These are phyloP conservation scores for Nothobranchius kuhntae DNA, from an alignment of 2,113 vertebrate species.

Conservation along the genomic window DNA sequence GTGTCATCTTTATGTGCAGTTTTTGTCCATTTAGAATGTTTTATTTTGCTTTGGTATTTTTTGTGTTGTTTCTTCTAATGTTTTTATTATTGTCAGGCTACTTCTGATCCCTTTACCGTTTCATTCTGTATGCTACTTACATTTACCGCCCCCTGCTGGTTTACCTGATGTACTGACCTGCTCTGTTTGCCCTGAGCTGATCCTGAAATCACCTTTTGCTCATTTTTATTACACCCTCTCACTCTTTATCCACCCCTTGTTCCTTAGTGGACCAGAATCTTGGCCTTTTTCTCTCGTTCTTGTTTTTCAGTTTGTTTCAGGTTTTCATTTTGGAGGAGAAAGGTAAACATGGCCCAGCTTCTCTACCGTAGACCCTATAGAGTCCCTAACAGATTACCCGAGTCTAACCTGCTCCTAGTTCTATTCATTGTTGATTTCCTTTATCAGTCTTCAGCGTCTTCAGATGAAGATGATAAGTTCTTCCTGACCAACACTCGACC, in stretches of 20 bases:
- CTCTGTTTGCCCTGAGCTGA: no score
- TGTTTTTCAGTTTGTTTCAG: constrained; percentile 84
- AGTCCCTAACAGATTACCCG: neutral
- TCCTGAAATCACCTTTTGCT: no score
- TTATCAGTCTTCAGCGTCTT: constrained; percentile 81
- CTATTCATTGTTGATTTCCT: neutral
- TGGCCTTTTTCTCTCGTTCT: constrained; percentile 82
- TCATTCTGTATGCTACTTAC: no score
- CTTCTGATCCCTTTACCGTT: no score
- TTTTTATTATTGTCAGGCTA: no score
- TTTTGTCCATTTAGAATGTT: no score
- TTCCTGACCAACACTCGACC: constrained; percentile 72
- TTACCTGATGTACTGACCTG: no score
- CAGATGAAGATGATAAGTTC: constrained; percentile 86
- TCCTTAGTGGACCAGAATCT: constrained; percentile 77
- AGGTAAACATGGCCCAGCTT: constrained; percentile 71
- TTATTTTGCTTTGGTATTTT: no score
- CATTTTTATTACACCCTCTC: no score
- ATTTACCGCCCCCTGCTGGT: no score
- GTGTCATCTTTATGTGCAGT: no score
- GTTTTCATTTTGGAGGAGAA: constrained; percentile 81
- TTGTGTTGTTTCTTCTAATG: no score
- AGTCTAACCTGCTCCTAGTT: neutral
- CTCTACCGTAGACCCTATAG: constrained; percentile 17
- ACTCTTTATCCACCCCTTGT: neutral